phyloP scores from a whole-genome alignment of 1,140 invertebrate species.

The Monomorium pharaonis region DNA sequence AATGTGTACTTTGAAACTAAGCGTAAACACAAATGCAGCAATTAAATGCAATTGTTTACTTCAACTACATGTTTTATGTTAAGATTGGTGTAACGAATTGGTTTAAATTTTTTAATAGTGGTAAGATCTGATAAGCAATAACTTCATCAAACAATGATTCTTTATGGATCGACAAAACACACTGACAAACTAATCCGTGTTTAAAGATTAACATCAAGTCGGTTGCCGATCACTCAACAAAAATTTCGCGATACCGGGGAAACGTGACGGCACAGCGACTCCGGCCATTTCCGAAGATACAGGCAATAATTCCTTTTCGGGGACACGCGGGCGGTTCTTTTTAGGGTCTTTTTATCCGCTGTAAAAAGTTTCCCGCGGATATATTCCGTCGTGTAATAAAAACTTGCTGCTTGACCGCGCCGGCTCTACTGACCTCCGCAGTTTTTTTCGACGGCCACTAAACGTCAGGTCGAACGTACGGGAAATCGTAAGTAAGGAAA shows the following conservation, averaged over 20 bases:
- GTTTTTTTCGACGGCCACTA: constrained; percentile 47
- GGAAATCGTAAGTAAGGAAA: constrained; percentile 49
- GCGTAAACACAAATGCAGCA: too few species aligned
- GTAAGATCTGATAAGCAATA: too few species aligned
- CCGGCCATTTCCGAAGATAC: constrained; percentile 24
- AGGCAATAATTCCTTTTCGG: constrained; percentile 19
- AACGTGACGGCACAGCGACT: not conserved
- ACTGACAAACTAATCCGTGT: too few species aligned
- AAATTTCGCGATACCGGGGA: not conserved
- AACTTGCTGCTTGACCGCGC: constrained; percentile 53
- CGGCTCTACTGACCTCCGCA: constrained; percentile 50
- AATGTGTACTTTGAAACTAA: too few species aligned
- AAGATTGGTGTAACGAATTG: too few species aligned
- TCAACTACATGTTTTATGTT: too few species aligned
- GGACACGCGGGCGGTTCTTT: constrained; percentile 33
- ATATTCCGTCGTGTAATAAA: constrained; percentile 54
- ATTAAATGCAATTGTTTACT: too few species aligned
- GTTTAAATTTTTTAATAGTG: too few species aligned
- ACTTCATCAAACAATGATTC: too few species aligned
- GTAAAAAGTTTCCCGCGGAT: constrained; percentile 60
- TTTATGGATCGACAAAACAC: too few species aligned
- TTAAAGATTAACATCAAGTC: not conserved
- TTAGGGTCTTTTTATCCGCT: constrained; percentile 47
- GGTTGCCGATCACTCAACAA: not conserved
- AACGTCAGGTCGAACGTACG: constrained; percentile 40